A percentile compares a stretch with the other conserved stretches of the same genome.
phyloP scores from a whole-genome alignment of 2,113 vertebrate species.

The Sula dactylatra region DNA sequence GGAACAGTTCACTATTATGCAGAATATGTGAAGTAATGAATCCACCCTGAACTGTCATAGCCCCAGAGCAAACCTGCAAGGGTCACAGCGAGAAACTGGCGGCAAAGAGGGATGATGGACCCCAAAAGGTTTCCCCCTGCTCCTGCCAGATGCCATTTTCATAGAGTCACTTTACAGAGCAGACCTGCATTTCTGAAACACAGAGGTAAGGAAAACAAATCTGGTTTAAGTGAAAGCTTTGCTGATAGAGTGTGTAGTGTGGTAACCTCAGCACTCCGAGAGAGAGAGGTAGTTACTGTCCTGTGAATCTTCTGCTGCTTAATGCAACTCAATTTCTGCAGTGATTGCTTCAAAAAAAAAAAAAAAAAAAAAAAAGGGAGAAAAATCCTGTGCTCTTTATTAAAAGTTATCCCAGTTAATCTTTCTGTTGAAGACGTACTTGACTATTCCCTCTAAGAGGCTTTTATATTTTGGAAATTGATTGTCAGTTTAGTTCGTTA shows the following conservation, averaged over 20 bases:
- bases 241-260: conserved; percentile 32
- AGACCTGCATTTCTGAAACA: conserved; percentile 29
- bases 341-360: background rate
- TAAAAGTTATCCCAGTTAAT: conserved; percentile 31
- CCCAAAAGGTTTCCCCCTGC: background rate
- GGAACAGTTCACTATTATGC: background rate
- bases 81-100: background rate
- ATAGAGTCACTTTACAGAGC: conserved; percentile 47
- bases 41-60: background rate
- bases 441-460: conserved; percentile 34
- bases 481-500: conserved; percentile 72
- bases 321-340: background rate
- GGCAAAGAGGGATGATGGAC: background rate
- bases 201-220: conserved; percentile 30
- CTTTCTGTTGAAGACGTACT: conserved; percentile 46
- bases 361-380: background rate
- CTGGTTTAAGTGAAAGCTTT: conserved; percentile 18
- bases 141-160: conserved; percentile 45
- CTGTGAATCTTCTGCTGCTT: background rate
- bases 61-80: background rate
- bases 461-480: conserved; percentile 62
- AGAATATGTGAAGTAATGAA: background rate
- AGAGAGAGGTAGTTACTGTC: conserved; percentile 53
- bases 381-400: conserved; percentile 28
- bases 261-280: background rate